Base-by-base conservation (phyloP, 1,140 invertebrate genomes). In the Coptotermes formosanus region DNA sequence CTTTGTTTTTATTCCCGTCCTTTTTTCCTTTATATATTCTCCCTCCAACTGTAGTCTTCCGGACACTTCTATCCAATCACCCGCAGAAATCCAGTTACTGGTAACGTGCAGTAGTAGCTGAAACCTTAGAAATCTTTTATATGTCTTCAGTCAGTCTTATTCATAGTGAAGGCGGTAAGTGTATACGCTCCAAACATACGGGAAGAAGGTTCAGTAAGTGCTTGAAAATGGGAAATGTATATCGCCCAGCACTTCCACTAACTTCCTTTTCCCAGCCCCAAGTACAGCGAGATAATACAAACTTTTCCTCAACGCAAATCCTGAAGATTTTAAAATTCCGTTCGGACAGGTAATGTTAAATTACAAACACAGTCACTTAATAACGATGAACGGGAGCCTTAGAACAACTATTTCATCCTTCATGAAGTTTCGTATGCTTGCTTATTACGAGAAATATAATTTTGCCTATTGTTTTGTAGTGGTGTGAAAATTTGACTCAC, bases 131-230 rank as follows among this genome's bases (percentile, higher is more conserved):
- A 75, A 75, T 75, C 25, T 25, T n/a, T 75, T 75, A 25, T 75
- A n/a, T 75, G 64, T 30, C 64, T 75, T 75, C 64, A 75, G 64
- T 75, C 64, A 75, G 14, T 75, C 64, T 75, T 75, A 75, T 75
- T 75, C 64, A 75, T 30, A 75, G 64, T 30, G 25, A 25, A 30
- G n/a, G 25, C 14, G 64, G 64, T 25, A 30, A 30, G 0, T 30
- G 64, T 30, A 75, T 75, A 75, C n/a, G 64, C n/a, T 30, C 64
- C 25, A 30, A 75, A 75, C 64, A 75, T n/a, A 30, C n/a, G 7
- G 59, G 0, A 75, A 75, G 25, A 75, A 75, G n/a, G 7, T 30
- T 6, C n/a, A 75, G n/a, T 75, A 25, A 75, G 25, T 30, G 64
- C 3, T 3, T 30, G 64, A 30, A 75, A 75, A 75, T 75, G 64